Evolutionary conservation across 1,140 invertebrate species (phyloP), one percentile per base, ranked within the genome.

Genomic region (Orchestia grillus): DNA sequence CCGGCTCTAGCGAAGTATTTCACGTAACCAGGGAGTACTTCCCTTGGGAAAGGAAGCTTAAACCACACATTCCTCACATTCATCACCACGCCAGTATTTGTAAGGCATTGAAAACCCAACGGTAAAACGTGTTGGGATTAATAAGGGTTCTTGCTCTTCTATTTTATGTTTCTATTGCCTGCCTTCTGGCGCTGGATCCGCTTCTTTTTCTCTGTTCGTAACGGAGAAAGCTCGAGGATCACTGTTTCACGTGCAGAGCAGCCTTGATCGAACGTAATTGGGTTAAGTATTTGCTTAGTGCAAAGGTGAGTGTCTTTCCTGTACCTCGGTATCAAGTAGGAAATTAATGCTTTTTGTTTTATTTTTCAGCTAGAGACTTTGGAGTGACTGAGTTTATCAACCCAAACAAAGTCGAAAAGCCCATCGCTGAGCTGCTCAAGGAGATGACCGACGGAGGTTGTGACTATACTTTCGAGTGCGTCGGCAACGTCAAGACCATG

Each of bases 401-500:
- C 97, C 99, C 99, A 0, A 98, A 98, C 96, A 98, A 99, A 97
- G 97, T 98, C 96, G 97, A 98, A 77, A 98, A 98, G 97, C 98
- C 98, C 1, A 98, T 99, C 96, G 99, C 99, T 97, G 98, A 99
- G 97, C 98, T 99, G 45, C 97, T 99, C 11, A 98, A 99, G 47
- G 99, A 99, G 97, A 97, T 99, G 97, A 99, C 99, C 40, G 99
- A 99, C 98, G 99, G 99, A 96, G 99, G 99, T 44, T 98, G 99
- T 95, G 99, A 99, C 97, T 99, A 98, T 97, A 99, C 99, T 11
- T 99, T 99, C 97, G 99, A 99, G 97, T 99, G 99, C 97, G 98
- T 99, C 97, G 99, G 99, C 96, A 99, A 99, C 98, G 98, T 99
- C 0, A 97, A 98, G 94, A 99, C 98, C 8, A 99, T 99, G 99